These are phyloP conservation scores for Palloptera scutellata DNA, from an alignment of 2,888 invertebrate species.

Conservation along the genomic window DNA sequence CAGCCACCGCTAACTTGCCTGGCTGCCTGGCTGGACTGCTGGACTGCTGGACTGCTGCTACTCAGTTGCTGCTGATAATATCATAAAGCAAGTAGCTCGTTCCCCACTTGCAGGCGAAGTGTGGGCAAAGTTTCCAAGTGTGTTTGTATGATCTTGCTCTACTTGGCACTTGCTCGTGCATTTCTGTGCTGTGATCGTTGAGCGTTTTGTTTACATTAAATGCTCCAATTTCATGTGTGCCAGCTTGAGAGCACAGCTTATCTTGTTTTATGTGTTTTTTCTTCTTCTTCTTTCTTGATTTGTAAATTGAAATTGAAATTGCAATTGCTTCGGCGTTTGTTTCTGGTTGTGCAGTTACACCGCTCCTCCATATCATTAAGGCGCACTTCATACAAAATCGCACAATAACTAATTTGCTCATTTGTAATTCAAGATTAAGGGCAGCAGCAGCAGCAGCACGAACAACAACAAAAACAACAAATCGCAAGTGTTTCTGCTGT, in stretches of 20 bases:
- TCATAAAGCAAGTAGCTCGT: too few relatives aligned
- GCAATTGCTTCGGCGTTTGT: conserved; percentile 26
- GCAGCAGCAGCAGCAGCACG: too few relatives aligned
- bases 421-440: conserved; percentile 30
- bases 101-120: too few relatives aligned
- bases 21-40: not conserved
- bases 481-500: conserved; percentile 21
- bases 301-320: conserved; percentile 16
- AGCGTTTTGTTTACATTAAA: too few relatives aligned
- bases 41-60: not conserved
- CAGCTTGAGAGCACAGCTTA: not conserved
- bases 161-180: too few relatives aligned
- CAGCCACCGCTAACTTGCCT: not conserved
- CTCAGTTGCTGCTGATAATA: too few relatives aligned
- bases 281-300: not conserved
- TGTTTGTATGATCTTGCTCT: too few relatives aligned
- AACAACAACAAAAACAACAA: too few relatives aligned
- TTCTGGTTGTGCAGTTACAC: conserved; percentile 16
- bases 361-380: too few relatives aligned
- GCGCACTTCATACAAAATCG: not conserved
- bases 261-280: conserved; percentile 13
- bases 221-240: too few relatives aligned
- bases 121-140: too few relatives aligned
- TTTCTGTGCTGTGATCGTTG: too few relatives aligned
- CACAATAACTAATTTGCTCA: conserved; percentile 25